phyloP scores from a whole-genome alignment of 2,113 vertebrate species.

The Oriolus oriolus region DNA sequence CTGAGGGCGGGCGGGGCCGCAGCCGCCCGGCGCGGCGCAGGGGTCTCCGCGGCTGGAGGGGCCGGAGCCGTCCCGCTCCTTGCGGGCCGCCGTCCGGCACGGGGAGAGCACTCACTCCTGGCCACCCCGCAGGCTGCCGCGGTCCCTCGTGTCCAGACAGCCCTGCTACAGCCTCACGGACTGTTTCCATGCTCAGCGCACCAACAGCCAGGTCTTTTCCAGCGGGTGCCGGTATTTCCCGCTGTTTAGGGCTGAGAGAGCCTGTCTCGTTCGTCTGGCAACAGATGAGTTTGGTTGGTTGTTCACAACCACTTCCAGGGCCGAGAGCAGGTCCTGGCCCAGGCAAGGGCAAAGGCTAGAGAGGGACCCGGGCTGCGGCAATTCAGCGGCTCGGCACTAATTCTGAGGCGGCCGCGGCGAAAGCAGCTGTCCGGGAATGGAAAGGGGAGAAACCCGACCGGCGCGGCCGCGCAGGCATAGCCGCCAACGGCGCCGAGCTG shows the following conservation, averaged over 20 bases:
- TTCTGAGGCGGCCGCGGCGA: not conserved
- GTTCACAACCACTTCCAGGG: not conserved
- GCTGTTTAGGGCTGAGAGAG: not conserved
- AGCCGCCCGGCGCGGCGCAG: accelerated
- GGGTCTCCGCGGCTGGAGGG: not conserved
- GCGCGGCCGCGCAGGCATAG: not conserved
- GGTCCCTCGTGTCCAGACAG: not conserved
- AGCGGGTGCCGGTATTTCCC: not conserved
- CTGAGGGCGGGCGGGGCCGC: not conserved
- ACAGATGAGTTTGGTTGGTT: not conserved
- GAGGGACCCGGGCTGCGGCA: not conserved
- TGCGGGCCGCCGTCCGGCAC: accelerated
- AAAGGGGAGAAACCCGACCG: not conserved
- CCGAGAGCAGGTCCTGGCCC: not conserved
- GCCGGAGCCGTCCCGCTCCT: no score
- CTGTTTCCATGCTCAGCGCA: not conserved
- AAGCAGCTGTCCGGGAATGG: no score
- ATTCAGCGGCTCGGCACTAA: not conserved
- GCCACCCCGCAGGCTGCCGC: not conserved
- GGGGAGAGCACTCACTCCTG: not conserved
- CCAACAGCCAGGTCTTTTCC: not conserved
- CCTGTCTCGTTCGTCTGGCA: not conserved
- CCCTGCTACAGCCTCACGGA: not conserved
- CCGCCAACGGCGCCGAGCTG: not conserved
- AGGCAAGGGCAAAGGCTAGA: not conserved